Evolutionary conservation across 2,797 vertebrate genomes (phyloP), one percentile per base, ranked within the genome.

Genomic region (Podarcis siculus): DNA sequence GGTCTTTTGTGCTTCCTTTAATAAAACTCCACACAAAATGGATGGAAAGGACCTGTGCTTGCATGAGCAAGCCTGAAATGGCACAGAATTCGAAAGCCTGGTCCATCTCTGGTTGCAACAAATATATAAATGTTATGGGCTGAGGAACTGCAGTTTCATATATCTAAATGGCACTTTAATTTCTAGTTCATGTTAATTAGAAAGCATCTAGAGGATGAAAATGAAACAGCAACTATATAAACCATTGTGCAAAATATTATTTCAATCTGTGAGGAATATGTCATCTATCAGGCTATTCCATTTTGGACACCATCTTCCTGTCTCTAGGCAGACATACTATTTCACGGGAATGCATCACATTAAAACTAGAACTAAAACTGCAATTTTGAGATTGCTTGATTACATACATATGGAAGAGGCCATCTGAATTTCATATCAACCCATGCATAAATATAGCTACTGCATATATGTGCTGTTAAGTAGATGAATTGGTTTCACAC

Each of bases 331-430:
- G 42, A 1, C 82, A 84, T 66, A 90, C 58, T 85, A 0, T 49
- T 58, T 89, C 89, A 15, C 72, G 88, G 86, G 86, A 95, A 92
- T 90, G 90, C 37, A 87, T 76, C 87, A 87, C 71, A 89, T 92
- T 91, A 87, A 93, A 86, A 93, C 89, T 92, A 92, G 90, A 94
- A 94, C 78, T 89, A 91, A 93, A 94, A 88, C 90, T 95, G 90
- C 39, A 82, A 91, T 94, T 94, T 69, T 12, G 90, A 92, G 79
- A 91, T 32, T 67, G 78, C 84, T 92, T 95, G 94, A 94, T 95
- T 95, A 32, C 94, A 95, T 95, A 88, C 95, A 95, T 95, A 94
- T 95, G 93, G 91, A 95, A 88, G 90, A 94, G 91, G 32, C 84
- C 66, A 94, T 95, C 93, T 94, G 93, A 94, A 93, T 94, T 95